Evolutionary conservation across 2,797 vertebrate species (phyloP).

Genomic region (Pseudochirops corinnae): DNA sequence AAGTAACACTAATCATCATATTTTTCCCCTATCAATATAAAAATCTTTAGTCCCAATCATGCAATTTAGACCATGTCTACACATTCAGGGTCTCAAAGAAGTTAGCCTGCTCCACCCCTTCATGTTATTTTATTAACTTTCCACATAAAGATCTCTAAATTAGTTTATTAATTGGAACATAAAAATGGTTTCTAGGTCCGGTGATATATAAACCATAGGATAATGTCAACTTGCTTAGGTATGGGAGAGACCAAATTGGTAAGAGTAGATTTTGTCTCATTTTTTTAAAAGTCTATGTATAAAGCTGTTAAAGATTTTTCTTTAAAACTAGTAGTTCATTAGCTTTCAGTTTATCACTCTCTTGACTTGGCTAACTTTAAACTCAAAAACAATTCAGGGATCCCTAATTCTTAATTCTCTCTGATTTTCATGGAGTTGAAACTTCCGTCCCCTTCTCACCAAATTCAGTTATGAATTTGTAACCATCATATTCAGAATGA

Average conservation of each 20-base stretch:
- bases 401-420: constrained; percentile 38
- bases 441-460: neutral
- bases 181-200: neutral
- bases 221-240: neutral
- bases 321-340: neutral
- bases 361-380: neutral
- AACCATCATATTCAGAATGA: neutral
- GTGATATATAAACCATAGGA: neutral
- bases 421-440: neutral
- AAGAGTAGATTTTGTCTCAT: neutral
- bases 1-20: neutral
- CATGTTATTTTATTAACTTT: neutral
- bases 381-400: neutral
- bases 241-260: neutral
- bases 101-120: neutral
- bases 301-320: constrained; percentile 24
- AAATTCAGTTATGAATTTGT: constrained; percentile 28
- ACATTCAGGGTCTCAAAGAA: neutral
- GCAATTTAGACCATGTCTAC: neutral
- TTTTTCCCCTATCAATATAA: neutral
- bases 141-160: neutral
- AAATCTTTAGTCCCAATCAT: neutral
- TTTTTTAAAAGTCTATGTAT: constrained; percentile 12
- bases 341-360: neutral
- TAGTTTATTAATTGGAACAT: neutral